Evolutionary conservation across 2,113 vertebrate genomes (phyloP).

Genomic region (Vulpes lagopus): DNA sequence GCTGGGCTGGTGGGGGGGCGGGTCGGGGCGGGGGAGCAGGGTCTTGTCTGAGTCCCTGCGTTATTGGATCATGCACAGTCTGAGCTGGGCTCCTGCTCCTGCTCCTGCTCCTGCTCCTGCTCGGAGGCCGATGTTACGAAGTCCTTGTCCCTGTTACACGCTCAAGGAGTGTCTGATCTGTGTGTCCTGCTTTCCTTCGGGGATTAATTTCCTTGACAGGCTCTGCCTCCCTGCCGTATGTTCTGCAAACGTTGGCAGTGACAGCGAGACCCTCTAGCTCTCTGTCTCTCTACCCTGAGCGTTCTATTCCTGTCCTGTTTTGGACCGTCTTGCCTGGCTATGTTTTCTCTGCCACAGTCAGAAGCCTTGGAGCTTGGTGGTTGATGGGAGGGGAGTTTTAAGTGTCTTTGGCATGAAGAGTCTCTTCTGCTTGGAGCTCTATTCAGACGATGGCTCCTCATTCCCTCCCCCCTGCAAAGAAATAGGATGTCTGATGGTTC

Average conservation of each 20-base stretch:
- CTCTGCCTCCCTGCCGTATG: background rate
- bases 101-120: background rate
- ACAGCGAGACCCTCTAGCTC: background rate
- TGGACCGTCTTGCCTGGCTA: background rate
- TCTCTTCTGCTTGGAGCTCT: background rate
- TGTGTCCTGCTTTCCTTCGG: background rate
- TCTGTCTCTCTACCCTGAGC: background rate
- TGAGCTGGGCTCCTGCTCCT: background rate
- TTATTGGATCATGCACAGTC: rapidly evolving
- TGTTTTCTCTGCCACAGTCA: background rate
- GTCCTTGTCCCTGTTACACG: rapidly evolving
- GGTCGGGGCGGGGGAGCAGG: too few species aligned
- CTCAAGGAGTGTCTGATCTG: background rate
- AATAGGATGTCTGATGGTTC: background rate
- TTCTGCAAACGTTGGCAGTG: background rate
- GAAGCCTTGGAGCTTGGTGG: background rate
- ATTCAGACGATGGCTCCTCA: background rate
- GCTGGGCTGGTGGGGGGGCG: background rate
- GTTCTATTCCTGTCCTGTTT: background rate
- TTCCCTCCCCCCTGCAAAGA: background rate
- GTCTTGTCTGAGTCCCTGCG: rapidly evolving
- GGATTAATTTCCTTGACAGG: background rate
- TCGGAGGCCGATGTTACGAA: rapidly evolving
- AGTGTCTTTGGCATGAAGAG: background rate
- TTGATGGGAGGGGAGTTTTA: background rate